These are phyloP conservation scores for Megathymus violae DNA, from an alignment of 1,140 invertebrate species.

Conservation along the genomic window DNA sequence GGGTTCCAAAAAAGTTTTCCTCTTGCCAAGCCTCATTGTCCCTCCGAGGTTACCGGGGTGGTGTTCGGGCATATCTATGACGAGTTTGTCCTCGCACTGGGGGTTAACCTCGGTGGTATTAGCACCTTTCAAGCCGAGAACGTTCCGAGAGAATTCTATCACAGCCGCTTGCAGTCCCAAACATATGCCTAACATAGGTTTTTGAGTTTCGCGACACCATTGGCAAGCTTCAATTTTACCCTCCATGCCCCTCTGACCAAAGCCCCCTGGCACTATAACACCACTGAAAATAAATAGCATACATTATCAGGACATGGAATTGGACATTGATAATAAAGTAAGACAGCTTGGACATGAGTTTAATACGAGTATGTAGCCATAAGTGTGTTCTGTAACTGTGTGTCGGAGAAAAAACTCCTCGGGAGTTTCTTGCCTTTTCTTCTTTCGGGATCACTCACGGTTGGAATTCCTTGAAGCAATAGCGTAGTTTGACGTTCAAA, in stretches of 20 bases:
- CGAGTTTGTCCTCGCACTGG: conserved; percentile 89
- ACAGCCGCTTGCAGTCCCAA: conserved; percentile 98
- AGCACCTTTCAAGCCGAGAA: conserved; percentile 90
- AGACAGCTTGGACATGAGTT: no score
- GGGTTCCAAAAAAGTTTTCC: conserved; percentile 92
- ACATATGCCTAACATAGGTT: conserved; percentile 98
- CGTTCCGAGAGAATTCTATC: conserved; percentile 98
- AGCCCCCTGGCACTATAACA: conserved; percentile 98
- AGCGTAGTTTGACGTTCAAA: no score
- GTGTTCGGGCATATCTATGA: conserved; percentile 99
- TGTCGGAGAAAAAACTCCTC: no score
- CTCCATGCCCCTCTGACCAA: conserved; percentile 97
- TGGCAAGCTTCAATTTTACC: conserved; percentile 97
- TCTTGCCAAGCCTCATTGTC: conserved; percentile 98
- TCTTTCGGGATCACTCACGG: no score
- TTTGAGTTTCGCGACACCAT: conserved; percentile 95
- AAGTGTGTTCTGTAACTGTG: no score
- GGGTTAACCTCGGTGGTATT: conserved; percentile 95
- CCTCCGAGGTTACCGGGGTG: conserved; percentile 96
- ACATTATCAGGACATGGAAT: no score
- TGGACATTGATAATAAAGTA: no score
- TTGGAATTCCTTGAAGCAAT: no score
- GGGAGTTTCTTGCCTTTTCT: no score
- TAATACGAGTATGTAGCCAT: no score
- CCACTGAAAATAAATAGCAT: conserved; percentile 86